Evolutionary conservation across 2,797 vertebrate species (phyloP).

Genomic region (Enteromius viviparus): DNA sequence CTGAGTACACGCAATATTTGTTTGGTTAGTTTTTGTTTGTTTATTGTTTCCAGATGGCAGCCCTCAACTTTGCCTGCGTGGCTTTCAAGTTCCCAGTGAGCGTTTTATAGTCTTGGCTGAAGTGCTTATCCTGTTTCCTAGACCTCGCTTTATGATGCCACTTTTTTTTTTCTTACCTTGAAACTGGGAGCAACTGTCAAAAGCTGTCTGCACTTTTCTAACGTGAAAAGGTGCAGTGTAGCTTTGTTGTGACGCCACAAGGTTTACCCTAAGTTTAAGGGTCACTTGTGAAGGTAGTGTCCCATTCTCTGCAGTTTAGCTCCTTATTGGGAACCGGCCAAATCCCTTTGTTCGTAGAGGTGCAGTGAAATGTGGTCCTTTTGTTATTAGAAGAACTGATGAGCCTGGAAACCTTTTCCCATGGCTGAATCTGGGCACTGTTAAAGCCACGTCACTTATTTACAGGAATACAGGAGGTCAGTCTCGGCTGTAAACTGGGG

Average conservation of each 20-base stretch:
- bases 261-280: conserved; percentile 60
- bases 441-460: conserved; percentile 81
- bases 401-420: conserved; percentile 63
- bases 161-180: conserved; percentile 61
- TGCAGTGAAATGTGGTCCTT: conserved; percentile 59
- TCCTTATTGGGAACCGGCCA: conserved; percentile 44
- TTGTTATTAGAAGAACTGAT: conserved; percentile 61
- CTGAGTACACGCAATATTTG: conserved; percentile 55
- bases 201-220: conserved; percentile 66
- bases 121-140: conserved; percentile 84
- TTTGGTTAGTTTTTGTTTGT: conserved; percentile 82
- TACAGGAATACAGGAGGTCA: conserved; percentile 80
- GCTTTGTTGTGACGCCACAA: conserved; percentile 56
- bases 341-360: conserved; percentile 51
- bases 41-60: conserved; percentile 88
- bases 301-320: conserved; percentile 49
- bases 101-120: conserved; percentile 83
- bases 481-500: conserved; percentile 76
- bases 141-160: conserved; percentile 80
- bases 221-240: conserved; percentile 51
- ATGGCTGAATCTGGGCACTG: conserved; percentile 73
- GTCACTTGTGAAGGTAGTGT: conserved; percentile 53
- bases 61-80: conserved; percentile 82
- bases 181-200: conserved; percentile 82
- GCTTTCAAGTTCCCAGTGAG: conserved; percentile 86